Conservation (phyloP, 2,797 vertebrate genomes). For the Crenuchus spilurus region DNA sequence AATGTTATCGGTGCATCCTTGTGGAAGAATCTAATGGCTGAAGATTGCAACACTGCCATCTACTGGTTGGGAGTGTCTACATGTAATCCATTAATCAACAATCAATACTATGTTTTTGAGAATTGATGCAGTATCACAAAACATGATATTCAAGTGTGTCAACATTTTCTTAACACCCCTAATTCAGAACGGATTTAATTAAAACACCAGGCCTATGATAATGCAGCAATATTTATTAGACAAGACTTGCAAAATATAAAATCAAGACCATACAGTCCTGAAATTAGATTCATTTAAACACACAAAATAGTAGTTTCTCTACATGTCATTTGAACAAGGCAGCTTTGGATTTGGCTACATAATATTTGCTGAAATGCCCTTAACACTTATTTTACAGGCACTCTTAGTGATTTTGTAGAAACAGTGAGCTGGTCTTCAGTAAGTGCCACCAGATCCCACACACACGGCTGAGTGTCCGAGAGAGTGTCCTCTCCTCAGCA, state of each 20-base stretch:
- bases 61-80: too few species aligned
- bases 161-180: too few species aligned
- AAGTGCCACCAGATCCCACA: not conserved
- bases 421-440: not conserved
- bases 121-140: too few species aligned
- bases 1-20: too few species aligned
- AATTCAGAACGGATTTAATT: too few species aligned
- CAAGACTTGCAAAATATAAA: conserved; percentile 61
- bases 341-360: not conserved
- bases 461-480: not conserved
- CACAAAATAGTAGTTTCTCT: not conserved
- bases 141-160: too few species aligned
- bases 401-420: not conserved
- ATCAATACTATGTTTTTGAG: too few species aligned
- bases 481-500: conserved; percentile 68
- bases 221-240: conserved; percentile 74
- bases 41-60: too few species aligned
- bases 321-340: conserved; percentile 18
- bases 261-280: conserved; percentile 31
- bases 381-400: not conserved
- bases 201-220: not conserved
- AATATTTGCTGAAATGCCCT: not conserved
- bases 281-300: not conserved
- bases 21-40: too few species aligned
- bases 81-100: too few species aligned